Evolutionary conservation across 2,113 vertebrate species (phyloP).

Genomic region (Phycodurus eques): DNA sequence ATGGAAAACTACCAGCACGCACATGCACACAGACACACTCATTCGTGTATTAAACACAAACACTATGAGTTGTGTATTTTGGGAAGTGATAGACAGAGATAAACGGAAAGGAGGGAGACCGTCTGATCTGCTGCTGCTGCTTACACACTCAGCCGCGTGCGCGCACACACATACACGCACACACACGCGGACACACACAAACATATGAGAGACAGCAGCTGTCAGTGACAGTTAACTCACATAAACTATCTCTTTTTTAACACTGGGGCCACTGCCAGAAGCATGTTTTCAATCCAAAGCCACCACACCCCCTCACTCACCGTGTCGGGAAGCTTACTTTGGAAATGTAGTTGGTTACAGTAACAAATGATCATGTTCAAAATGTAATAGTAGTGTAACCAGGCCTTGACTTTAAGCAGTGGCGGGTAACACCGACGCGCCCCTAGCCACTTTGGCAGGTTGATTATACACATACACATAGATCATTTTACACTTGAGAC

Average conservation of each 20-base stretch:
- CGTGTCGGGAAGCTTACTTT: no score
- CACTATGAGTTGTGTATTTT: constrained; percentile 10
- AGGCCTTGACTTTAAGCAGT: no score
- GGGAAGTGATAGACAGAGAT: constrained; percentile 8
- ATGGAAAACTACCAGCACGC: constrained; percentile 65
- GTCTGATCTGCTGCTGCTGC: not conserved
- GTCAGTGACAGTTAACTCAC: constrained; percentile 1
- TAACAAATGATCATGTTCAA: no score
- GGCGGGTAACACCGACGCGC: no score
- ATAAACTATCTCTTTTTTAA: not conserved
- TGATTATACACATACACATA: no score
- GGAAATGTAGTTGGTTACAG: no score
- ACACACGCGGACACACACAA: constrained; percentile 22
- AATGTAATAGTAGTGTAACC: no score
- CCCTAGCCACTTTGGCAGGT: no score
- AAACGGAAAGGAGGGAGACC: not conserved
- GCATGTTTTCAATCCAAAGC: not conserved
- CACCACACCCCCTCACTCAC: not conserved
- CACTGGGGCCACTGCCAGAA: not conserved
- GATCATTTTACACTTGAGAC: no score
- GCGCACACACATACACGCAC: not conserved
- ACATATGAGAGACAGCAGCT: constrained; percentile 19
- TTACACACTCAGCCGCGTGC: no score
- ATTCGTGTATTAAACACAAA: not conserved
- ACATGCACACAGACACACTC: constrained; percentile 21